These are phyloP conservation scores for Trissolcus brochymenae DNA, from an alignment of 2,888 invertebrate species.

Conservation along the genomic window DNA sequence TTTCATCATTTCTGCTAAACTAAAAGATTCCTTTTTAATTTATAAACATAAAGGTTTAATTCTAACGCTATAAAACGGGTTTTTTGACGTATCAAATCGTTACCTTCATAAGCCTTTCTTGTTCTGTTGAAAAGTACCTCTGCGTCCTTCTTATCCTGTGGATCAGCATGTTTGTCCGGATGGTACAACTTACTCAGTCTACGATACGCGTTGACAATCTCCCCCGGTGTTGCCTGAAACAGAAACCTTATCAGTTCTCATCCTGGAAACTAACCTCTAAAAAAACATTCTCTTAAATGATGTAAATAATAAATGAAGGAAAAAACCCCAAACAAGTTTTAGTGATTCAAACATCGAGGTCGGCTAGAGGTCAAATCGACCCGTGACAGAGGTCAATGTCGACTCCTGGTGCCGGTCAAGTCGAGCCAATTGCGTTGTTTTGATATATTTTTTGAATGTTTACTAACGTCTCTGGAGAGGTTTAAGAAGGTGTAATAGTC, in stretches of 20 bases:
- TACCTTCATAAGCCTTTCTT: conserved; percentile 95
- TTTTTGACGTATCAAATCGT: conserved; percentile 6
- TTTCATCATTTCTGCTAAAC: no score
- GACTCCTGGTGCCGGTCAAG: background rate
- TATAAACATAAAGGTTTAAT: no score
- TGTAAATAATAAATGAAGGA: no score
- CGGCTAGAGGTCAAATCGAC: no score
- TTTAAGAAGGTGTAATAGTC: conserved; percentile 94
- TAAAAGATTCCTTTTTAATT: no score
- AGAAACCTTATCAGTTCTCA: no score
- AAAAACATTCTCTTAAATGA: no score
- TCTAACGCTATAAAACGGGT: no score
- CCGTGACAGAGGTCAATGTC: background rate
- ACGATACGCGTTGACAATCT: conserved; percentile 95
- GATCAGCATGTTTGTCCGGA: conserved; percentile 96
- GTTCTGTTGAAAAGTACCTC: conserved; percentile 94
- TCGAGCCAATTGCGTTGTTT: background rate
- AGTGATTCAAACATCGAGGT: no score
- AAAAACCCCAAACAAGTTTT: no score
- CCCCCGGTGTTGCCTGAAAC: conserved; percentile 90
- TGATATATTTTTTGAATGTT: background rate
- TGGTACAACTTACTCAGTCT: conserved; percentile 95
- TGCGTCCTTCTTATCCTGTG: conserved; percentile 89
- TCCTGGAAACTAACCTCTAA: no score
- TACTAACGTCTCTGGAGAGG: conserved; percentile 87